phyloP scores from a whole-genome alignment of 2,888 invertebrate species.

The Euzophera pinguis region DNA sequence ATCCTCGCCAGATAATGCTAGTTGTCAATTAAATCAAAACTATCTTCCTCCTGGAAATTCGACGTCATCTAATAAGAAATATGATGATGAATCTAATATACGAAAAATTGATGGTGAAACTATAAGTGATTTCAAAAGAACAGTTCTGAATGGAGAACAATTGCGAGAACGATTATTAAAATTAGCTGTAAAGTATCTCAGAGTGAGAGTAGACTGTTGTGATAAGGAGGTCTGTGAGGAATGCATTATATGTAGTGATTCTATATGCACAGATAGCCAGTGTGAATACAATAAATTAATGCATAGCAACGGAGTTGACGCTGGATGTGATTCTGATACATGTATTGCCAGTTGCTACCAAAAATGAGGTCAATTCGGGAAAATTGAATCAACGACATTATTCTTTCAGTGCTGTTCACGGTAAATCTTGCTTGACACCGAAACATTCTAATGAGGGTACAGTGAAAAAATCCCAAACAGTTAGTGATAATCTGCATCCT shows the following conservation, averaged over 20 bases:
- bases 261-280: slow-evolving; percentile 74
- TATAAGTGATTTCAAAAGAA: slow-evolving; percentile 68
- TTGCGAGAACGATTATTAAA: slow-evolving; percentile 82
- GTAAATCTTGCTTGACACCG: slow-evolving; percentile 54
- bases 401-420: slow-evolving; percentile 70
- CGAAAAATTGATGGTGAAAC: slow-evolving; percentile 52
- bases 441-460: slow-evolving; percentile 52
- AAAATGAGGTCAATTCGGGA: slow-evolving; percentile 46
- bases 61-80: slow-evolving; percentile 43
- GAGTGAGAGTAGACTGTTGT: slow-evolving; percentile 75
- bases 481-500: slow-evolving; percentile 71
- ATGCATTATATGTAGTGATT: slow-evolving; percentile 74
- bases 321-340: slow-evolving; percentile 66
- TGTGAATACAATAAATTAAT: slow-evolving; percentile 72
- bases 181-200: slow-evolving; percentile 73
- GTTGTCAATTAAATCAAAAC: slow-evolving; percentile 74
- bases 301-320: slow-evolving; percentile 67
- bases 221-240: slow-evolving; percentile 75
- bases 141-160: slow-evolving; percentile 82
- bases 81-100: slow-evolving; percentile 39
- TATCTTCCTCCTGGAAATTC: slow-evolving; percentile 53
- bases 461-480: slow-evolving; percentile 71
- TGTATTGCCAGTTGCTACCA: slow-evolving; percentile 67
- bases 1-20: slow-evolving; percentile 81
- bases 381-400: slow-evolving; percentile 69